Conservation (phyloP, 2,888 invertebrate species). For the Cetonia aurata region DNA sequence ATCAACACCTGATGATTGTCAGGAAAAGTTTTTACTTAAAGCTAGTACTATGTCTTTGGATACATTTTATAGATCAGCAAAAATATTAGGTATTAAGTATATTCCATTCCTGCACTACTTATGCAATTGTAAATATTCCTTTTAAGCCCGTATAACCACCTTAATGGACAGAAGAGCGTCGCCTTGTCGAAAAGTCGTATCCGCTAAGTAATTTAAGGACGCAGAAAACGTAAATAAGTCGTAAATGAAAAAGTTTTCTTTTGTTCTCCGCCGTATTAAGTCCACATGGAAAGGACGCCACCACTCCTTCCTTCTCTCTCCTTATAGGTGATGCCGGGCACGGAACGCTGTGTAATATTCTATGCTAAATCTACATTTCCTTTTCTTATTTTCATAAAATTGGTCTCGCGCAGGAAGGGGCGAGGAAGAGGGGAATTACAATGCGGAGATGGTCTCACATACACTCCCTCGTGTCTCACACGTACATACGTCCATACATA, state of each 20-base stretch:
- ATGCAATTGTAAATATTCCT: no score
- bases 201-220: constrained; percentile 39
- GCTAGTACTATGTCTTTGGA: no score
- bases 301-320: not conserved
- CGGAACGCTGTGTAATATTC: constrained; percentile 53
- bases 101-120: no score
- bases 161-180: constrained; percentile 18
- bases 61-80: no score
- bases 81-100: no score
- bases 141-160: not conserved
- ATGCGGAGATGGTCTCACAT: constrained; percentile 52
- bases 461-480: constrained; percentile 41
- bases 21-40: no score
- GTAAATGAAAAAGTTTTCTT: constrained; percentile 42
- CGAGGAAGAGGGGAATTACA: constrained; percentile 52
- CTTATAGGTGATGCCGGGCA: constrained; percentile 49
- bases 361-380: constrained; percentile 58
- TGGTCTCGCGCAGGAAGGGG: constrained; percentile 48
- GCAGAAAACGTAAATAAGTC: constrained; percentile 40
- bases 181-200: constrained; percentile 2
- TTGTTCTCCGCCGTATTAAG: constrained; percentile 16
- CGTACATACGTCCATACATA: constrained; percentile 9
- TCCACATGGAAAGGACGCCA: not conserved
- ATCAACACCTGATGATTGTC: no score
- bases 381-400: constrained; percentile 59